These are phyloP conservation scores for Contarinia nasturtii DNA, from an alignment of 1,140 invertebrate species.

Conservation along the genomic window DNA sequence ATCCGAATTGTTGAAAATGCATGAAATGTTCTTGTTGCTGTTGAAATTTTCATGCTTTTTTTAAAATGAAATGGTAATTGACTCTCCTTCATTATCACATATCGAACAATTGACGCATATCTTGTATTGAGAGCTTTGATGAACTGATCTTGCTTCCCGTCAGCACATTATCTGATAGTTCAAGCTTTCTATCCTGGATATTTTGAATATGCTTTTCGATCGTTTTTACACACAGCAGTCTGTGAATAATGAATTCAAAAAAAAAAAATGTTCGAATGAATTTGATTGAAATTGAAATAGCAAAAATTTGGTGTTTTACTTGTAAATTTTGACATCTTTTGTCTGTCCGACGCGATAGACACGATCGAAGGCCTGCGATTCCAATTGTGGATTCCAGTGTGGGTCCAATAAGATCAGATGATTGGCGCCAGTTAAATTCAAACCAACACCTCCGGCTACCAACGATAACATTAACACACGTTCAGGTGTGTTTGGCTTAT, in stretches of 20 bases:
- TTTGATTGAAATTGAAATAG: neutral
- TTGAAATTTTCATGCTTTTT: too few relatives aligned
- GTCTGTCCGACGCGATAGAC: constrained; percentile 79
- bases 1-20: too few relatives aligned
- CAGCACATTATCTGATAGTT: constrained; percentile 57
- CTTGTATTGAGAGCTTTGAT: neutral
- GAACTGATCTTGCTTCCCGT: neutral
- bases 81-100: neutral
- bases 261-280: constrained; percentile 10
- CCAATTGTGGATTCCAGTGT: constrained; percentile 91
- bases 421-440: constrained; percentile 79
- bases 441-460: constrained; percentile 74
- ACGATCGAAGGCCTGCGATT: constrained; percentile 78
- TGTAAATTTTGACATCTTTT: constrained; percentile 65
- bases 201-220: constrained; percentile 66
- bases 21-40: too few relatives aligned
- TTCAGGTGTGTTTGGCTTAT: constrained; percentile 22
- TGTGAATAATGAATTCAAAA: constrained; percentile 13
- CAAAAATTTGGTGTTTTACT: constrained; percentile 30
- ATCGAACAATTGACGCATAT: neutral
- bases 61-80: too few relatives aligned
- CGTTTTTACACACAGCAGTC: constrained; percentile 63
- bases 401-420: constrained; percentile 76
- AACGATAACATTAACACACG: constrained; percentile 59
- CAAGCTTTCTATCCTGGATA: constrained; percentile 61